Evolutionary conservation across 2,113 vertebrate genomes (phyloP).

Genomic region (Paramormyrops kingsleyae): DNA sequence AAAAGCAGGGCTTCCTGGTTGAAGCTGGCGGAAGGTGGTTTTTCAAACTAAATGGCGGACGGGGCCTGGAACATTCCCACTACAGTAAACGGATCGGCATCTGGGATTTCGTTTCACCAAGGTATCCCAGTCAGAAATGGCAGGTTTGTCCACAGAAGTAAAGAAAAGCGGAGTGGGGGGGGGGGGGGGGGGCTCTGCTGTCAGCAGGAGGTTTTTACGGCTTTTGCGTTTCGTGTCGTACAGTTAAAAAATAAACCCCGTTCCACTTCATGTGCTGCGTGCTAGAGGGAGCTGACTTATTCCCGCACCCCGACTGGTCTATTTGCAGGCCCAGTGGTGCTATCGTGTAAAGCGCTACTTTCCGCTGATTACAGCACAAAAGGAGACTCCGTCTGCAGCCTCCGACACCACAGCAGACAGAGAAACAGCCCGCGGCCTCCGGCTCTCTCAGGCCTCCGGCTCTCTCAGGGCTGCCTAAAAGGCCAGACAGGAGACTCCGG

Average conservation of each 20-base stretch:
- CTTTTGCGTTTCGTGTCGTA: neutral
- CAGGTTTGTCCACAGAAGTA: neutral
- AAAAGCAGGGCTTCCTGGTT: constrained; percentile 29
- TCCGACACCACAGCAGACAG: neutral
- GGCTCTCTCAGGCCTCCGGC: neutral
- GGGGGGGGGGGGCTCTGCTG: neutral
- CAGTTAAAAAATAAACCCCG: neutral
- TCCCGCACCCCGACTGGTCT: neutral
- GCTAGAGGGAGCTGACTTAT: neutral
- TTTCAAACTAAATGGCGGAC: constrained; percentile 21
- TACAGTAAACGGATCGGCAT: constrained; percentile 18
- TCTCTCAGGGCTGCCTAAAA: neutral
- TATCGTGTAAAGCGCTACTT: neutral
- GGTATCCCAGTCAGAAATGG: constrained; percentile 30
- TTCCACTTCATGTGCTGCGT: neutral
- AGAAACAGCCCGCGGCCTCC: neutral
- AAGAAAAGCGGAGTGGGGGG: neutral
- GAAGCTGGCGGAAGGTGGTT: constrained; percentile 31
- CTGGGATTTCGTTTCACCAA: constrained; percentile 31
- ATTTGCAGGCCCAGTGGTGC: neutral
- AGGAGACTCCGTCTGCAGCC: neutral
- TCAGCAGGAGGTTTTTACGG: neutral
- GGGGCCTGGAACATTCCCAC: neutral
- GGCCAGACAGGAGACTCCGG: neutral
- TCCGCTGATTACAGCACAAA: neutral